Evolutionary conservation across 2,888 invertebrate species (phyloP).

Genomic region (Aphidius colemani): DNA sequence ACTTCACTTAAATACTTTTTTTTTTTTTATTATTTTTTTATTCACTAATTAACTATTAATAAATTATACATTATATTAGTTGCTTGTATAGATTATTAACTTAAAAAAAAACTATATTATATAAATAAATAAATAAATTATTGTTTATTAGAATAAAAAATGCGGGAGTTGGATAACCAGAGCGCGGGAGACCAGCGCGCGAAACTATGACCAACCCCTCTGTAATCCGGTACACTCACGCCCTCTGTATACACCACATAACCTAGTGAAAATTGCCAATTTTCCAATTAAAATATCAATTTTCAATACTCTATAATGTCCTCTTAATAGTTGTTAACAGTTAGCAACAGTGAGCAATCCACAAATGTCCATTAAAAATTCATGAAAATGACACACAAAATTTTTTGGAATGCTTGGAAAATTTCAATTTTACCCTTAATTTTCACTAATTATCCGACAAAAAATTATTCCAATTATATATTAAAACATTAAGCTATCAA

Average conservation of each 20-base stretch:
- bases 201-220: slow-evolving; percentile 57
- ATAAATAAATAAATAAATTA: slow-evolving; percentile 10
- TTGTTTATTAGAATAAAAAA: slow-evolving; percentile 30
- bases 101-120: slow-evolving; percentile 6
- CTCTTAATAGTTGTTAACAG: not conserved
- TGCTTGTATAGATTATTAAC: not conserved
- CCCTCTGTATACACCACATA: slow-evolving; percentile 56
- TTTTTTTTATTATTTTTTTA: not conserved
- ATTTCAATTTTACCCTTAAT: too few species aligned
- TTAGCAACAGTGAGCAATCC: not conserved
- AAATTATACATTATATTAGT: not conserved
- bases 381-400: not conserved
- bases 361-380: slow-evolving; percentile 13
- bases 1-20: slow-evolving; percentile 13
- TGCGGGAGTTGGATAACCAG: slow-evolving; percentile 37
- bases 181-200: slow-evolving; percentile 58
- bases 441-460: too few species aligned
- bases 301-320: slow-evolving; percentile 3
- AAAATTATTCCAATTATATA: too few species aligned
- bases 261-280: slow-evolving; percentile 42
- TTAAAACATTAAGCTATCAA: too few species aligned
- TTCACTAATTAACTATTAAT: not conserved
- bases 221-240: slow-evolving; percentile 48
- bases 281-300: slow-evolving; percentile 9
- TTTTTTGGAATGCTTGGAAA: too few species aligned